These are phyloP conservation scores for Quiscalus mexicanus DNA, from an alignment of 2,113 vertebrate species.

Conservation along the genomic window DNA sequence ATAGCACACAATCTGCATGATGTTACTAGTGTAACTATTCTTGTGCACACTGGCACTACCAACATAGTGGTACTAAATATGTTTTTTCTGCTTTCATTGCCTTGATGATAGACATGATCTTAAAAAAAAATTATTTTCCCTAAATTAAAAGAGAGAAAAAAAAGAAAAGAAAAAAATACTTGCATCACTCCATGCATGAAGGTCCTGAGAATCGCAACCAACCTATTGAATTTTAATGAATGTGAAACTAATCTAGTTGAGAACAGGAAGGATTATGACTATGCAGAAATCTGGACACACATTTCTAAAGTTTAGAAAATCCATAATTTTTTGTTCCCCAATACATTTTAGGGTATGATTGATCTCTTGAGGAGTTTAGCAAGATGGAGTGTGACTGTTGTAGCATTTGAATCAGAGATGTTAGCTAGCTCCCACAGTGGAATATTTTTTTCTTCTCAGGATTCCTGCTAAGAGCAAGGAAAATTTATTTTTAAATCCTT, in stretches of 20 bases:
- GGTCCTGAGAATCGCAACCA: neutral
- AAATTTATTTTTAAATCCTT: neutral
- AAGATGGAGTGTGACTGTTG: neutral
- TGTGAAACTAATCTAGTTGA: neutral
- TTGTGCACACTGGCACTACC: neutral
- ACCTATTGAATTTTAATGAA: neutral
- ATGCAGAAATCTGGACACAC: neutral
- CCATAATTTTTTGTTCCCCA: neutral
- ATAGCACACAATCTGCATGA: neutral
- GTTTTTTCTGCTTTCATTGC: neutral
- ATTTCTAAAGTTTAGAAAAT: neutral
- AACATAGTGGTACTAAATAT: neutral
- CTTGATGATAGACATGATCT: neutral
- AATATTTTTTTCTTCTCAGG: neutral
- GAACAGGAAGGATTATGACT: neutral
- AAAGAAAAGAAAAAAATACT: neutral
- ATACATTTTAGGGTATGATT: neutral
- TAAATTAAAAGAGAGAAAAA: neutral
- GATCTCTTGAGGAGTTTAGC: neutral
- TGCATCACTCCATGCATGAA: neutral
- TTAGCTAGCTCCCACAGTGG: neutral
- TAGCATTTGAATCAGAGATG: neutral
- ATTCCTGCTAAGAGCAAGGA: neutral
- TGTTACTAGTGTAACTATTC: neutral
- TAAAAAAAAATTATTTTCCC: neutral